Evolutionary conservation across 64 coral and sea anemone species (phyloP), one percentile per base, ranked within the genome.

Genomic region (Stylophora pistillata): DNA sequence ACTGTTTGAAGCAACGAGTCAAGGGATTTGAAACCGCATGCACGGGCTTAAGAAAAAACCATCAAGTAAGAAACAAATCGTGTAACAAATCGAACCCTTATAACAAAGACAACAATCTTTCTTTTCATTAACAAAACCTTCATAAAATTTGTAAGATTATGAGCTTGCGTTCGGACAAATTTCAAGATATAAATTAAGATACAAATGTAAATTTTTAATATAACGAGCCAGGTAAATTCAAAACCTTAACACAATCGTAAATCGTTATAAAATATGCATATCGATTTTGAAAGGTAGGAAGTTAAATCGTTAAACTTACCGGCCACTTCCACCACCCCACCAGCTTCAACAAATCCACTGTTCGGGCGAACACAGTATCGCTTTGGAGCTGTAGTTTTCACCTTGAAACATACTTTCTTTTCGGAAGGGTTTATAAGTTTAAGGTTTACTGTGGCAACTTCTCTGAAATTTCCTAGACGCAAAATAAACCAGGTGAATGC

Each of bases 381-480:
- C 55, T 95, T 99, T 34, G 97, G 97, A 27, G 97, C 97, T 10
- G 97, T 99, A 18, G 97, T 99, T 84, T 99, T 99, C 5, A 99
- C 97, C 86, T 95, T 99, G 63, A 99, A 99, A 86, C 93, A 95
- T 87, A 99, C 93, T 23, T 91, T 91, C 66, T 79, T 95, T 41
- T 99, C 87, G 23, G 93, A 88, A 2, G 97, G 97, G 77, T 99
- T 99, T 74, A 90, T 78, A n/a, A 99, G 93, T 91, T 78, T 91
- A 30, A 99, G 83, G 57, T 88, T 95, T 25, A 93, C 92, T 53
- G 97, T 95, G 74, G 95, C 94, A 15, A 95, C 97, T 75, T 93
- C 88, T 71, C 90, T 99, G 86, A 99, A 99, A 23, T 90, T 88
- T 14, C 97, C 97, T 99, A 78, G 37, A 47, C 37, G 37, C 7